phyloP scores from a whole-genome alignment of 2,797 vertebrate genomes.

The Sebastes trivittatus region DNA sequence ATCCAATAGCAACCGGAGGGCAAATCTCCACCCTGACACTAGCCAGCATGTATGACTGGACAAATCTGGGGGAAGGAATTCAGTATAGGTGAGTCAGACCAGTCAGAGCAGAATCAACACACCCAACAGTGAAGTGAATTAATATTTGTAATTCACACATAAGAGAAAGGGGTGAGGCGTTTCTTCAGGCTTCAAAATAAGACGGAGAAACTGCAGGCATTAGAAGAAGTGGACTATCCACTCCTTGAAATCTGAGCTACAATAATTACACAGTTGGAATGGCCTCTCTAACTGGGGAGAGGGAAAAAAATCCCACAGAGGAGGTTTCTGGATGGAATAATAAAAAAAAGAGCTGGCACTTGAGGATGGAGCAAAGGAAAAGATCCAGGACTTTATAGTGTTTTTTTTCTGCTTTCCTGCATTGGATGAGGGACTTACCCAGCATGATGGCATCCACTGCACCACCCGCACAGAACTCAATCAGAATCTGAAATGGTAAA shows the following conservation, averaged over 20 bases:
- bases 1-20: too few relatives aligned
- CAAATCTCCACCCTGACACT: conserved; percentile 37
- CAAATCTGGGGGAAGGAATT: conserved; percentile 26
- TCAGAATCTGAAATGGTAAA: conserved; percentile 90
- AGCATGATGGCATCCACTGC: conserved; percentile 99
- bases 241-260: conserved; percentile 73
- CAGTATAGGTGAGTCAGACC: conserved; percentile 37
- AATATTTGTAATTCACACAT: conserved; percentile 17
- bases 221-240: conserved; percentile 63
- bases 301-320: conserved; percentile 45
- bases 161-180: conserved; percentile 2
- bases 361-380: conserved; percentile 51
- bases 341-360: conserved; percentile 52
- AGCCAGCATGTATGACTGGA: conserved; percentile 47
- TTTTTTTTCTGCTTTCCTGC: conserved; percentile 44
- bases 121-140: conserved; percentile 1
- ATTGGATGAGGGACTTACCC: conserved; percentile 85
- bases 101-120: conserved; percentile 10
- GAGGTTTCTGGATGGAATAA: conserved; percentile 61
- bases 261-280: conserved; percentile 75
- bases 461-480: conserved; percentile 98
- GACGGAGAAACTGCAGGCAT: conserved; percentile 45
- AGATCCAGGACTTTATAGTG: conserved; percentile 17
- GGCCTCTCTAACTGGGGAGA: conserved; percentile 40
- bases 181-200: conserved; percentile 48